Percentiles rank a stretch among this genome's conserved stretches.
Conservation (phyloP, 2,113 vertebrate species). For the Strix aluco region DNA sequence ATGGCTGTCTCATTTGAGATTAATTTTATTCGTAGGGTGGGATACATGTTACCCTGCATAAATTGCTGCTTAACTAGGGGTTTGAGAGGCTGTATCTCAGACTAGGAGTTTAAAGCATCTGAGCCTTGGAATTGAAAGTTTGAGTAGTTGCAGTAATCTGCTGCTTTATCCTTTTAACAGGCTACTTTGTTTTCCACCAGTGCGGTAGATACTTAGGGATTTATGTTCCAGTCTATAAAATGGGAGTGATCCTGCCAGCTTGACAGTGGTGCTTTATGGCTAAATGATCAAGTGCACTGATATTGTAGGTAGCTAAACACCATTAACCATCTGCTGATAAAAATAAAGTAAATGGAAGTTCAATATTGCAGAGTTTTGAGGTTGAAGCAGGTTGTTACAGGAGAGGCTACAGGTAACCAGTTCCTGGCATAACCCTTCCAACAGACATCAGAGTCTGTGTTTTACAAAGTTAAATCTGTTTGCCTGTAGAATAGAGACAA, state of each 20-base stretch:
- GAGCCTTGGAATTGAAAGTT: neutral
- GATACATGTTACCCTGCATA: neutral
- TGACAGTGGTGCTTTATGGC: slow-evolving; percentile 28
- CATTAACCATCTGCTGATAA: slow-evolving; percentile 15
- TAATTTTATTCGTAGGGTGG: neutral
- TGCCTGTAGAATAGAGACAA: neutral
- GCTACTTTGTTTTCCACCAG: slow-evolving; percentile 10
- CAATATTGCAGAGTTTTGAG: neutral
- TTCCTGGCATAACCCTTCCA: neutral
- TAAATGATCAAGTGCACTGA: slow-evolving; percentile 38
- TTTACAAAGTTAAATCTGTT: neutral
- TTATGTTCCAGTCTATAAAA: slow-evolving; percentile 25
- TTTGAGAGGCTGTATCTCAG: neutral
- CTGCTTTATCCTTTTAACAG: slow-evolving; percentile 11
- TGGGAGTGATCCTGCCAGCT: slow-evolving; percentile 25
- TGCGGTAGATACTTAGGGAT: slow-evolving; percentile 15
- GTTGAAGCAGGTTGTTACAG: neutral
- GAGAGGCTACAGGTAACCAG: neutral
- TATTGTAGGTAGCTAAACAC: neutral
- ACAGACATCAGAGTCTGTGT: neutral
- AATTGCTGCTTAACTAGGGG: neutral
- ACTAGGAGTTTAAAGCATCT: neutral
- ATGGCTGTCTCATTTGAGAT: neutral
- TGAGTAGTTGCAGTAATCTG: neutral
- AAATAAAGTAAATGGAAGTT: neutral